These are phyloP conservation scores for Azemiops feae DNA, from an alignment of 2,113 vertebrate genomes.

Conservation along the genomic window DNA sequence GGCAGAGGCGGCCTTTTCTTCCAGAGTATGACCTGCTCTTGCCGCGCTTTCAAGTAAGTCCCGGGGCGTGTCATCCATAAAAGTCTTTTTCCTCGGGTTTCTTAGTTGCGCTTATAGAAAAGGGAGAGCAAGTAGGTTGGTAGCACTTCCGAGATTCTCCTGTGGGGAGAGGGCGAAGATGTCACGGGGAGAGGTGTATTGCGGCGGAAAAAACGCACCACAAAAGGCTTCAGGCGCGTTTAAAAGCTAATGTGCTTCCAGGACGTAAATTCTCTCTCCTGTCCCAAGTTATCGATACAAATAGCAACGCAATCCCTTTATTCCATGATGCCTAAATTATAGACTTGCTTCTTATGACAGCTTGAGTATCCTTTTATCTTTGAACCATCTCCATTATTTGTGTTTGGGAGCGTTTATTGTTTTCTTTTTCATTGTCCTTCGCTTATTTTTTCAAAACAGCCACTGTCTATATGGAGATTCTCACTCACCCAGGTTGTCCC, in stretches of 20 bases:
- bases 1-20: neutral
- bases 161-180: neutral
- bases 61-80: neutral
- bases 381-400: too few species aligned
- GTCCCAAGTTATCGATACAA: neutral
- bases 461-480: neutral
- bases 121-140: neutral
- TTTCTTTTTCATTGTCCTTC: neutral
- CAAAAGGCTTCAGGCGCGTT: neutral
- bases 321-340: neutral
- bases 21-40: neutral
- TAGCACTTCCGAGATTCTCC: neutral
- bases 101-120: neutral
- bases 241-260: neutral
- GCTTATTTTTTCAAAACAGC: neutral
- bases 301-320: neutral
- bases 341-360: neutral
- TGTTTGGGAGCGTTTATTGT: neutral
- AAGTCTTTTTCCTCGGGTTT: neutral
- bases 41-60: constrained; percentile 44
- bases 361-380: neutral
- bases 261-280: neutral
- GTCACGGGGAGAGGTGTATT: neutral
- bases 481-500: neutral
- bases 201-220: neutral